Evolutionary conservation across 1,140 invertebrate species (phyloP).

Genomic region (Drosophila kanapiae): DNA sequence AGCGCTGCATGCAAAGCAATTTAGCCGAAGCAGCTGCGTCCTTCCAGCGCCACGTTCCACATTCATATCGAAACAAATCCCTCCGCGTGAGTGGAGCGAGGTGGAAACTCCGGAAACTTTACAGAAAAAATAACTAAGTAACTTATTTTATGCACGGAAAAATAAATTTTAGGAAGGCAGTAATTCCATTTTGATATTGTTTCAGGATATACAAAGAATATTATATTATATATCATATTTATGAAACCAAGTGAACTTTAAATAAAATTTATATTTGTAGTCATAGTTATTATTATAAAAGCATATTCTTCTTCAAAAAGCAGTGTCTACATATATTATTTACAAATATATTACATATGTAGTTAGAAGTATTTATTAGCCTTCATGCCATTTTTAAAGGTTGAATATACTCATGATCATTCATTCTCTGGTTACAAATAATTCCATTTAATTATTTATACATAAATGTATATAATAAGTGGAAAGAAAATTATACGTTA

Average conservation of each 20-base stretch:
- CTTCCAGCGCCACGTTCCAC: conserved; percentile 55
- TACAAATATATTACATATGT: no score
- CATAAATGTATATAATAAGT: neutral
- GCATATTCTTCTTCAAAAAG: no score
- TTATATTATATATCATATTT: neutral
- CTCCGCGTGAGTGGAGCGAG: conserved; percentile 10
- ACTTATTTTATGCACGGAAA: neutral
- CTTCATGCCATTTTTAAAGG: neutral
- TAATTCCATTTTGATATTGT: neutral
- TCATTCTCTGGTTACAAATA: neutral
- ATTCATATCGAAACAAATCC: conserved; percentile 62
- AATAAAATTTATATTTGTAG: neutral
- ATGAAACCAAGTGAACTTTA: neutral
- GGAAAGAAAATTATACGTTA: no score
- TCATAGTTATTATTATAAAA: no score
- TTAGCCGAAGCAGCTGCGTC: conserved; percentile 70
- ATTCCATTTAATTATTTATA: neutral
- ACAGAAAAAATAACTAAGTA: conserved; percentile 24
- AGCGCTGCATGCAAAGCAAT: conserved; percentile 68
- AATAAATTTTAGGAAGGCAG: neutral
- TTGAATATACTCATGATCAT: neutral
- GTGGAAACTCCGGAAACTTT: conserved; percentile 33
- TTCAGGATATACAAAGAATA: neutral
- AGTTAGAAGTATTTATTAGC: neutral
- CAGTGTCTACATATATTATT: no score